Evolutionary conservation across 2,797 vertebrate species (phyloP).

Genomic region (Siniperca scherzeri): DNA sequence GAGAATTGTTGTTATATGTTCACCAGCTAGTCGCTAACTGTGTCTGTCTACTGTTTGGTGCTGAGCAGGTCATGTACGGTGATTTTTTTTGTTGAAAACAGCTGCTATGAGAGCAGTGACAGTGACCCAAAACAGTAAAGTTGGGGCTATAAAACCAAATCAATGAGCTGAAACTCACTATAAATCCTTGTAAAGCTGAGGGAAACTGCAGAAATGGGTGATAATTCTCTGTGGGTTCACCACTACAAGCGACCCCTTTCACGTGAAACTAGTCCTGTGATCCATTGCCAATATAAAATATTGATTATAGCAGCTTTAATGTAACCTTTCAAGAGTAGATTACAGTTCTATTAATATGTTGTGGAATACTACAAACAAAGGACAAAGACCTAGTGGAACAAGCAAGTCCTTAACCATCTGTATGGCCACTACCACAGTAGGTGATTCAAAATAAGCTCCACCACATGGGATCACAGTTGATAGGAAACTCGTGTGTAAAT

Average conservation of each 20-base stretch:
- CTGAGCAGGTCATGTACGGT: background rate
- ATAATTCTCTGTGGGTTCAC: background rate
- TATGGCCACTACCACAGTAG: background rate
- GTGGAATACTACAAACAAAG: background rate
- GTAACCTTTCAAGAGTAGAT: background rate
- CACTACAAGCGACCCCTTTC: background rate
- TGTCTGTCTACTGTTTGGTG: background rate
- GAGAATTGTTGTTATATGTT: background rate
- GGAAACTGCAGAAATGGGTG: background rate
- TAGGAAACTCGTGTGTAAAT: conserved; percentile 8
- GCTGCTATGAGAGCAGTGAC: background rate
- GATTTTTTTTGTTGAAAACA: background rate
- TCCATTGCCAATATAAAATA: background rate
- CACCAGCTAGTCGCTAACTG: background rate
- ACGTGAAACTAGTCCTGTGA: background rate
- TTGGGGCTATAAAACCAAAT: background rate
- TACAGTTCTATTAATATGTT: background rate
- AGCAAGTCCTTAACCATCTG: background rate
- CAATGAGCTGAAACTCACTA: background rate
- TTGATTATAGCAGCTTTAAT: background rate
- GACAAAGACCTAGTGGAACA: background rate
- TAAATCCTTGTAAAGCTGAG: background rate
- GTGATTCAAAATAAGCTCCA: conserved; percentile 1
- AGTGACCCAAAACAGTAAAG: background rate
- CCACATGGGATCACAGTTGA: background rate